These are phyloP conservation scores for Lophius piscatorius DNA, from an alignment of 2,113 vertebrate species.

Conservation along the genomic window DNA sequence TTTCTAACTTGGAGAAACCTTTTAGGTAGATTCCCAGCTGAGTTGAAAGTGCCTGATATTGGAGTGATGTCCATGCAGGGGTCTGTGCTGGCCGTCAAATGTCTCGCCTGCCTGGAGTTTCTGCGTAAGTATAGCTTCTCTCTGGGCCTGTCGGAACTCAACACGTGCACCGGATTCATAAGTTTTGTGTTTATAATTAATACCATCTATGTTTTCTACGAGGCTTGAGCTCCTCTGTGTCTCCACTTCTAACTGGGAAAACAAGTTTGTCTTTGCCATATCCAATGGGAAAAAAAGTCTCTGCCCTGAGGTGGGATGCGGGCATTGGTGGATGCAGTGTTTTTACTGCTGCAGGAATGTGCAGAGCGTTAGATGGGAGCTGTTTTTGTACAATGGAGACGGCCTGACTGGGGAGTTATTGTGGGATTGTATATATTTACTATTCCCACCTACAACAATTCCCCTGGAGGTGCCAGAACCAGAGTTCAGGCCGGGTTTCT, in stretches of 20 bases:
- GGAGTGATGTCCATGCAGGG: slow-evolving; percentile 56
- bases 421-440: slow-evolving; percentile 36
- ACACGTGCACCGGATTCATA: neutral
- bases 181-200: neutral
- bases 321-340: slow-evolving; percentile 20
- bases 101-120: slow-evolving; percentile 63
- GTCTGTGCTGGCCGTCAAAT: slow-evolving; percentile 59
- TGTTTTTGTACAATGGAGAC: neutral
- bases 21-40: neutral
- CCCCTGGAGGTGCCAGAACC: slow-evolving; percentile 32
- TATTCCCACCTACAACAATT: slow-evolving; percentile 20
- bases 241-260: slow-evolving; percentile 29
- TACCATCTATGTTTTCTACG: neutral
- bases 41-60: slow-evolving; percentile 1
- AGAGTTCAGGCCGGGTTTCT: slow-evolving; percentile 48
- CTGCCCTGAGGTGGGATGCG: slow-evolving; percentile 53
- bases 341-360: no score
- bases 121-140: slow-evolving; percentile 53
- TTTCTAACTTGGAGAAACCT: neutral
- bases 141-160: neutral
- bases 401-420: neutral
- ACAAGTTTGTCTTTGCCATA: slow-evolving; percentile 57
- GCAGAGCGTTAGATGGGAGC: no score
- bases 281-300: slow-evolving; percentile 55
- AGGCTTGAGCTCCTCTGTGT: slow-evolving; percentile 8